Evolutionary conservation across 2,113 vertebrate genomes (phyloP).

Genomic region (Coptodon rendalli): DNA sequence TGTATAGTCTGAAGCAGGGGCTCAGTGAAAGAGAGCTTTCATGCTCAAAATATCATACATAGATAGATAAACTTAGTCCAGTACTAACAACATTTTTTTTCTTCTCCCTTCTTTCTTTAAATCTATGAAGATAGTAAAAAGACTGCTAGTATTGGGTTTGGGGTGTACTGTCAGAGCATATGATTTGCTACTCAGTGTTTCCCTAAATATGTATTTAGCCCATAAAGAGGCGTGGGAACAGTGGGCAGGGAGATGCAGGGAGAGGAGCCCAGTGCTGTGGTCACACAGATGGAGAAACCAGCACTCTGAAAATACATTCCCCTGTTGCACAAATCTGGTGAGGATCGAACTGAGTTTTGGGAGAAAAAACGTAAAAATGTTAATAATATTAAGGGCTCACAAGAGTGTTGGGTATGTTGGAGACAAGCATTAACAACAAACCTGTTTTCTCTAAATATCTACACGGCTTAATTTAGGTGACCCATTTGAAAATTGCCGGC

Average conservation of each 20-base stretch:
- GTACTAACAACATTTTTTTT: not conserved
- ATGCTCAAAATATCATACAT: not conserved
- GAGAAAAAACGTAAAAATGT: not conserved
- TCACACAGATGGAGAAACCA: conserved; percentile 68
- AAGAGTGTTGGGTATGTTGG: not conserved
- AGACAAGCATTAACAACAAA: not conserved
- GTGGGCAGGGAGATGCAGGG: conserved; percentile 39
- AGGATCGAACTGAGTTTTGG: conserved; percentile 39
- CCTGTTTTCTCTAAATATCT: not conserved
- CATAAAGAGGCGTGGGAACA: conserved; percentile 65
- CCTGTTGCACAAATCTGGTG: conserved; percentile 52
- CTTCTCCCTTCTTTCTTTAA: not conserved
- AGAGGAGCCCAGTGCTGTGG: conserved; percentile 58
- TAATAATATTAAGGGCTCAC: conserved; percentile 9
- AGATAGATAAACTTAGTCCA: conserved; percentile 3
- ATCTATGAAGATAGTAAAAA: conserved; percentile 3
- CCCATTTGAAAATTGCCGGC: not conserved
- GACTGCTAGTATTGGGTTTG: conserved; percentile 21
- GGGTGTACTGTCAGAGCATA: conserved; percentile 22
- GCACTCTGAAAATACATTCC: conserved; percentile 64
- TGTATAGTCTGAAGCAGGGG: not conserved
- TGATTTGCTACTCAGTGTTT: conserved; percentile 59
- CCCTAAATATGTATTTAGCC: conserved; percentile 66
- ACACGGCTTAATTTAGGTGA: not conserved
- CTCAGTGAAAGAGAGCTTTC: conserved; percentile 11